A percentile compares a stretch with the other conserved stretches of the same genome.
These are phyloP conservation scores for Mionectes macconnelli DNA, from an alignment of 2,113 vertebrate species.

Conservation along the genomic window DNA sequence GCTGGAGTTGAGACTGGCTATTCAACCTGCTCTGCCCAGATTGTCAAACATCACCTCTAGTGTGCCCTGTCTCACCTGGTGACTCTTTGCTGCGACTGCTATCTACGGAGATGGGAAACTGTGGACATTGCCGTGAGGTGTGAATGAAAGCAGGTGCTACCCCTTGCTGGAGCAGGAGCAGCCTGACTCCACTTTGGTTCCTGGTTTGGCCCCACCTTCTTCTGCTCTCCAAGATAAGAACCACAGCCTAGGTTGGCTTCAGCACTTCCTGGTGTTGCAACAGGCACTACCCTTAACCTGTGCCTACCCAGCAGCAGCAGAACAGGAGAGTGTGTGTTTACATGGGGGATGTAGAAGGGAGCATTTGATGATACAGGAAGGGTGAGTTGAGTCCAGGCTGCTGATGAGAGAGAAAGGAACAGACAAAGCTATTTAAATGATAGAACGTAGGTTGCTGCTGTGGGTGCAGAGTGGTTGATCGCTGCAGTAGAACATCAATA, in stretches of 20 bases:
- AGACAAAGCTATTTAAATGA: background rate
- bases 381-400: constrained; percentile 10
- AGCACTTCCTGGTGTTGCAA: background rate
- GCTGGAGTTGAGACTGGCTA: background rate
- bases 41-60: background rate
- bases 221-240: background rate
- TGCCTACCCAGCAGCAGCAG: background rate
- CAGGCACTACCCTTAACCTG: rapidly evolving
- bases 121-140: background rate
- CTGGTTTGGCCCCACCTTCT: background rate
- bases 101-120: background rate
- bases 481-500: background rate
- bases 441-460: background rate
- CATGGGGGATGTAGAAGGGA: background rate
- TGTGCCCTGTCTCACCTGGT: background rate
- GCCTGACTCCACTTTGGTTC: background rate
- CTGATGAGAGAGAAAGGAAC: background rate
- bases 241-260: background rate
- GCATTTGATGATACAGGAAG: background rate
- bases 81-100: background rate
- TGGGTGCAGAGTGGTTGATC: background rate
- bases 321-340: background rate
- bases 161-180: background rate
- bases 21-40: background rate
- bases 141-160: background rate